Conservation (phyloP, 2,888 invertebrate species). For the Heliconius cydno region DNA sequence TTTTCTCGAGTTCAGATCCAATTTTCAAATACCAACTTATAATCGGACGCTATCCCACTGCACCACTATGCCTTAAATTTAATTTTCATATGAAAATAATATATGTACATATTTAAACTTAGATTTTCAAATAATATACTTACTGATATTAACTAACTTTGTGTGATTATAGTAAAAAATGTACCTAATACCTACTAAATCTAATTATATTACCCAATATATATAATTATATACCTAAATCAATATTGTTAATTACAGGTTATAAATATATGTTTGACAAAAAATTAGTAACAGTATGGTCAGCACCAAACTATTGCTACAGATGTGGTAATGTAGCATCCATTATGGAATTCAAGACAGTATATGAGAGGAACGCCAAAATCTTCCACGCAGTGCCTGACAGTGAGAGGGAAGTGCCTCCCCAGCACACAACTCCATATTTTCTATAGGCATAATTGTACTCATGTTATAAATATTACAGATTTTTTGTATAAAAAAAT, state of each 20-base stretch:
- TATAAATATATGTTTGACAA: slow-evolving; percentile 99
- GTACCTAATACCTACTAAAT: neutral
- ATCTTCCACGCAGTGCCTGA: slow-evolving; percentile 98
- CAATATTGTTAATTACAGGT: slow-evolving; percentile 81
- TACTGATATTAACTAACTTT: neutral
- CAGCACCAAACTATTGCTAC: slow-evolving; percentile 99
- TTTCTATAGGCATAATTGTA: slow-evolving; percentile 88
- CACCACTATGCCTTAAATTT: no score
- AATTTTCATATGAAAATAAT: no score
- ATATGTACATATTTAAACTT: neutral
- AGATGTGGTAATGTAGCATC: slow-evolving; percentile 99
- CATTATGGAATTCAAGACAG: slow-evolving; percentile 93
- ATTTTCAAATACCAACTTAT: no score
- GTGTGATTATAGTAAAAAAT: neutral
- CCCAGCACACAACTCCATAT: slow-evolving; percentile 96
- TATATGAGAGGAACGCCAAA: slow-evolving; percentile 90
- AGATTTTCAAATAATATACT: neutral
- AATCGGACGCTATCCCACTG: no score
- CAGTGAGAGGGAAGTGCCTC: slow-evolving; percentile 95
- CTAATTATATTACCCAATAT: neutral
- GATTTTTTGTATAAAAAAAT: slow-evolving; percentile 64
- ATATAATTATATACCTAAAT: neutral
- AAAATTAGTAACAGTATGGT: slow-evolving; percentile 99
- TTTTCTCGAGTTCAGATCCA: no score
- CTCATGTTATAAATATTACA: slow-evolving; percentile 52